Evolutionary conservation across 2,113 vertebrate species (phyloP), one percentile per base, ranked within the genome.

Genomic region (Xyliphius kryptos): DNA sequence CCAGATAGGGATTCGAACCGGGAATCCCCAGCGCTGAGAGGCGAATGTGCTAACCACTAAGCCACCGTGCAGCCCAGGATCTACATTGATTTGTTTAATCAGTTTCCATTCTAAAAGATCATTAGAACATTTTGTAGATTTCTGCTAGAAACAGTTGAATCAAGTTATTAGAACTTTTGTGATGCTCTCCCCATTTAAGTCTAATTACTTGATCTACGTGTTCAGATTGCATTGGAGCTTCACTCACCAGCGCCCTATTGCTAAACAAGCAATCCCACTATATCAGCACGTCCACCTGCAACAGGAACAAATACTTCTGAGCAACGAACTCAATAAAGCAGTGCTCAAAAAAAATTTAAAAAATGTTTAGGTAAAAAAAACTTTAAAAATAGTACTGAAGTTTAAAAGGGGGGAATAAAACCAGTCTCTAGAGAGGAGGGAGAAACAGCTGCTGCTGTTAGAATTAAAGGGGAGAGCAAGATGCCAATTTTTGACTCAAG

Each of bases 241-340:
- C 26, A 32, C 26, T 32, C 26, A 3, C 26, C 4, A 71, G 82
- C 51, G 70, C 78, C 76, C 81, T 82, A 79, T 80, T 85, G 84
- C 85, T 83, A 86, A 85, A 85, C 79, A 84, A 76, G 81, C 76
- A 81, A 78, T 78, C 77, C 81, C 81, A 82, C 77, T 79, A 81
- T 62, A 72, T 74, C 71, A 67, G 75, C 81, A 79, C 81, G 83
- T 76, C n/a, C n/a, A 78, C 68, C 54, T 61, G 69, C 22, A 63
- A 56, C 36, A 46, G 66, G 48, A 66, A 65, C 17, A 74, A 74
- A 81, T 67, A 76, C 79, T 75, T 74, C 65, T 65, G 55, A 41
- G 70, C 79, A 81, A 78, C 83, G 77, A 85, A 75, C 77, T 73
- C 73, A 80, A 37, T 76, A 83, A 81, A 75, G 71, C 69, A 73